Evolutionary conservation across 2,797 vertebrate genomes (phyloP), one percentile per base, ranked within the genome.

Genomic region (Alauda arvensis): DNA sequence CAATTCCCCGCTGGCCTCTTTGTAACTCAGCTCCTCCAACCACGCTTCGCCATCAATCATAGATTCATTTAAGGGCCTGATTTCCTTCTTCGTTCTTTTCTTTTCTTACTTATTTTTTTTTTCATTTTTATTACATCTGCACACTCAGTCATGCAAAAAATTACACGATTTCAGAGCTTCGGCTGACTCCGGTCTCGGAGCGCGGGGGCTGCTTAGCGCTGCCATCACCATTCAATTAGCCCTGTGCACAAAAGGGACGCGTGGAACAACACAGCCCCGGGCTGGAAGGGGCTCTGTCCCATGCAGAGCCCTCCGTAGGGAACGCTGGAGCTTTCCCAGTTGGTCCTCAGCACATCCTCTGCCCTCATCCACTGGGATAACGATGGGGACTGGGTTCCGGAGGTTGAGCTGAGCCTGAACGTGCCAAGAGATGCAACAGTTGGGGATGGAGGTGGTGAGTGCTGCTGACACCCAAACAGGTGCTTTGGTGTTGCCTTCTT

Each of bases 71-170:
- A 90, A 93, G 49, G 91, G 49, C 66, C 24, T 90, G 77, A 37
- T 66, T 74, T 3, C 10, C 2, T 4, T 3, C 8, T 14, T 55
- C 61, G 46, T 34, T 28, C 37, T 6, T 25, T 34, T 28, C 23
- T 20, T 49, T 51, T 51, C 1, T 0, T 24, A 9, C 4, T 4
- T 18, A 39, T 6, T 20, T 57, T 56, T 34, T 67, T 9, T 40
- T 29, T 29, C 68, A 59, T 46, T 78, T 53, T 89, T 67, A 56
- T 83, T 91, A 94, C 83, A 95, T 97, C 93, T 96, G 91, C 88
- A 83, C 91, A 81, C 60, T 96, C 94, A 95, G 9, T 92, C 96
- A 97, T 93, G 97, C 83, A 93, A 96, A 95, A 97, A 97, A 97
- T 97, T 94, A 96, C 96, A 95, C 18, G 65, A 96, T 96, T 96